A percentile compares a stretch with the other conserved stretches of the same genome.
Evolutionary conservation across 2,888 invertebrate genomes (phyloP).

Genomic region (Dicyrtoma fusca): DNA sequence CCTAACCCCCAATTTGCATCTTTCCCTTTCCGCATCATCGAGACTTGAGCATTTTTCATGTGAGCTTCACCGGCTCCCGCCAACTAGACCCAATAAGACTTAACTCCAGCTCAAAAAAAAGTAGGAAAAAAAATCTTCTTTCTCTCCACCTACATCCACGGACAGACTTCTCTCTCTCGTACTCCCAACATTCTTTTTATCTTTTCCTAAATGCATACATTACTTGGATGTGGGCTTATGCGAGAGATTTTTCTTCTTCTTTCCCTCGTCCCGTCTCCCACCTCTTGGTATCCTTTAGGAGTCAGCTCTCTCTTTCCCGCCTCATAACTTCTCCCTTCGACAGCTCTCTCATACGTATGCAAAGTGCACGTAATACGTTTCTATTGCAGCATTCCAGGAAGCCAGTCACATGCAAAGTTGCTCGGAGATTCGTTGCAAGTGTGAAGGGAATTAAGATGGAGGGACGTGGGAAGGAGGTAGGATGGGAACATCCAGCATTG

Average conservation of each 20-base stretch:
- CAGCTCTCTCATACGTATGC: not conserved
- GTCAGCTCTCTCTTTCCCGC: constrained; percentile 27
- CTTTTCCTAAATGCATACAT: not conserved
- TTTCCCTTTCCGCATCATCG: constrained; percentile 55
- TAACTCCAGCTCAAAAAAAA: too few species aligned
- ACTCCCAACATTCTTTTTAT: not conserved
- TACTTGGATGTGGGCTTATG: not conserved
- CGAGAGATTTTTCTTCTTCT: not conserved
- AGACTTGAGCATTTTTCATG: constrained; percentile 54
- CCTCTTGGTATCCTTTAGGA: constrained; percentile 13
- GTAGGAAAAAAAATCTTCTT: not conserved
- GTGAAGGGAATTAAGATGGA: too few species aligned
- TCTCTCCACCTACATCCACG: constrained; percentile 2
- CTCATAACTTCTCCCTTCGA: constrained; percentile 32
- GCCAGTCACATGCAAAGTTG: too few species aligned
- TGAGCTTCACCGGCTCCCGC: constrained; percentile 32
- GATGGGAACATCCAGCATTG: too few species aligned
- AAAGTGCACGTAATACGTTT: too few species aligned
- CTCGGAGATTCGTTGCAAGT: too few species aligned
- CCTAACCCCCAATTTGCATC: constrained; percentile 55
- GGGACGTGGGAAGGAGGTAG: too few species aligned
- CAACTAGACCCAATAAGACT: constrained; percentile 23
- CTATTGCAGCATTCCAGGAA: too few species aligned
- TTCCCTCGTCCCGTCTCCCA: not conserved
- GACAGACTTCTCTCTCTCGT: too few species aligned